Base-by-base conservation (phyloP, 1,140 invertebrate genomes). In the Cryptotermes secundus region DNA sequence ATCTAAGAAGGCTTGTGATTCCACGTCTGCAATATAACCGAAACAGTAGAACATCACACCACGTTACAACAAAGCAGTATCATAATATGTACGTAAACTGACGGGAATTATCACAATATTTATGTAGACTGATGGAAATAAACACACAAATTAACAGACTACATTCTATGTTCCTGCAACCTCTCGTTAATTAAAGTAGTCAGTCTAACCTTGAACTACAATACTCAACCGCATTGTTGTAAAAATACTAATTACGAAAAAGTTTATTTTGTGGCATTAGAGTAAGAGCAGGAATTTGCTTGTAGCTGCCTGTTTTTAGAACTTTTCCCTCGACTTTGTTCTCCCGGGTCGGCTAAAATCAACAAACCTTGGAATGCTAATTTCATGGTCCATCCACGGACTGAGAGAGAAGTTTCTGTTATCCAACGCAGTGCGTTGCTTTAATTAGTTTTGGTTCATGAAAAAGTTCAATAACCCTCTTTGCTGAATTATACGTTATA, bases 321-420 rank as follows among this genome's bases (percentile, higher is more conserved):
- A 72, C 19, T 31, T 14, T 26, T 72, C 59, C 16, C 59, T 31
- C n/a, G 26, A 31, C 26, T 59, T 59, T 59, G 53, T 59, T 59
- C 6, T 59, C 53, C 12, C 26, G 12, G 6, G 19, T 26, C 26
- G 26, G 59, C 4, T 16, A 31, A 72, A 72, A n/a, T 72, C 59
- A 72, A n/a, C 59, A 72, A 72, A 72, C 59, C 59, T 72, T 72
- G 59, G 26, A 72, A 72, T 72, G 26, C 53, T 59, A 59, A 59
- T 59, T 59, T 59, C 26, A 59, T 59, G 53, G 22, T 59, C 53
- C 53, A 59, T 26, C 53, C 53, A n/a, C 59, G n/a, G 59, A 72
- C 26, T 6, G 53, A 72, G 19, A 72, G 26, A 72, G n/a, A 31
- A 72, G 26, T 72, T 26, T 72, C 31, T 72, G 59, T 72, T 31